These are phyloP conservation scores for Platypus cylindrus DNA, from an alignment of 2,888 invertebrate genomes.

Conservation along the genomic window DNA sequence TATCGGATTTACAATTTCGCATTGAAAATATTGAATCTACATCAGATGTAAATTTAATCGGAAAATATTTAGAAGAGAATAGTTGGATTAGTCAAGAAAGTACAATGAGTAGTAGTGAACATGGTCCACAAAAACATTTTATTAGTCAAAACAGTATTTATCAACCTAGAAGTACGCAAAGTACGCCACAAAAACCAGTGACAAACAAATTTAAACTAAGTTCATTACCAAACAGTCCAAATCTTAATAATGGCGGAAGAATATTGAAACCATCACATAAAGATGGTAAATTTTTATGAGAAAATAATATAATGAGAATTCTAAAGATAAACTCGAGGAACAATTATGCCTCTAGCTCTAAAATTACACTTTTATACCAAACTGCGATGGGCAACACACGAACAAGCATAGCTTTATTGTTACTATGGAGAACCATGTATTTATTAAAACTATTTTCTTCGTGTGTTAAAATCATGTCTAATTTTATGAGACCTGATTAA, in stretches of 20 bases:
- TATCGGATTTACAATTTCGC: conserved; percentile 34
- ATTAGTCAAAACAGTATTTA: conserved; percentile 25
- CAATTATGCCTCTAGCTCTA: too few relatives aligned
- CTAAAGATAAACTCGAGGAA: too few relatives aligned
- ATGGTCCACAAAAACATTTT: conserved; percentile 19
- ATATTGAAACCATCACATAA: conserved; percentile 11
- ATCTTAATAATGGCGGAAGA: conserved; percentile 17
- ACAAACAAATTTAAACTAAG: conserved; percentile 25
- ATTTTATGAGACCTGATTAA: too few relatives aligned
- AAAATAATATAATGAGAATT: not conserved
- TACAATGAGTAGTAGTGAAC: conserved; percentile 5
- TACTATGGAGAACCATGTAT: too few relatives aligned
- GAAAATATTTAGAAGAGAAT: conserved; percentile 20
- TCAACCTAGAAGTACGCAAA: conserved; percentile 26
- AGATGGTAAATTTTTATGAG: conserved; percentile 5
- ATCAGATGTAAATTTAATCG: conserved; percentile 23
- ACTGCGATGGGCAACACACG: too few relatives aligned
- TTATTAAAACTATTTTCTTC: too few relatives aligned
- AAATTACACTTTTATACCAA: too few relatives aligned
- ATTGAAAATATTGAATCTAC: conserved; percentile 39
- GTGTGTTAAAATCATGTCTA: too few relatives aligned
- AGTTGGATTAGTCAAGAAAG: conserved; percentile 11
- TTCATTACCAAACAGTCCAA: conserved; percentile 29
- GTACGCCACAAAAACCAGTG: conserved; percentile 32
- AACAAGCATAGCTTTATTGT: too few relatives aligned